Conservation (phyloP, 2,797 vertebrate species). For the Muscicapa comitata region DNA sequence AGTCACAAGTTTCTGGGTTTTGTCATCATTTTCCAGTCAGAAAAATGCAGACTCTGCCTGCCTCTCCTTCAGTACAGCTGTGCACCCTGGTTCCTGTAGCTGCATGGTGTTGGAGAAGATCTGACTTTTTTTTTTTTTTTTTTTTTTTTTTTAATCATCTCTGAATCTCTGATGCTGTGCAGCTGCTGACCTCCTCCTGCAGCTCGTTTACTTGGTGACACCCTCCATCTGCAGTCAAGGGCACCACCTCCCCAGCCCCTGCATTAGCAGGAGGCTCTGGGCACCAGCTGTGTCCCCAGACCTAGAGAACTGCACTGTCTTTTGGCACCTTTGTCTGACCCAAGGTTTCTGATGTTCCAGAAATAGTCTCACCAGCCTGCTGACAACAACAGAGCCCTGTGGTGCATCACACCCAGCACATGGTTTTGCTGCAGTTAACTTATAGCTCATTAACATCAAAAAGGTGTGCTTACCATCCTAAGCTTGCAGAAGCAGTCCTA, state of each 20-base stretch:
- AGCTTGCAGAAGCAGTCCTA: background rate
- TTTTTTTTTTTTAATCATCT: background rate
- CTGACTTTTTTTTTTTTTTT: background rate
- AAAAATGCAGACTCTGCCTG: background rate
- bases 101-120: background rate
- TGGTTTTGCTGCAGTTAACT: background rate
- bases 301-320: background rate
- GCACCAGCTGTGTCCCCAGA: background rate
- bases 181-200: background rate
- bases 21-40: background rate
- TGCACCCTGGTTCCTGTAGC: background rate
- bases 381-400: accelerated
- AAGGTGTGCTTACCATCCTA: background rate
- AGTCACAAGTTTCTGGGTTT: background rate
- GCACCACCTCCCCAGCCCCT: background rate
- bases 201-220: background rate
- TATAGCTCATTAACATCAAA: background rate
- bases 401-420: background rate
- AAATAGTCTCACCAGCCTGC: background rate
- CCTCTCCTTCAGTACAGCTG: background rate
- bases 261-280: accelerated
- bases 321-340: background rate
- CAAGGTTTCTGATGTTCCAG: background rate
- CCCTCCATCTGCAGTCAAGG: background rate
- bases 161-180: background rate